phyloP scores from a whole-genome alignment of 2,888 invertebrate genomes.

The Platynereis dumerilii region DNA sequence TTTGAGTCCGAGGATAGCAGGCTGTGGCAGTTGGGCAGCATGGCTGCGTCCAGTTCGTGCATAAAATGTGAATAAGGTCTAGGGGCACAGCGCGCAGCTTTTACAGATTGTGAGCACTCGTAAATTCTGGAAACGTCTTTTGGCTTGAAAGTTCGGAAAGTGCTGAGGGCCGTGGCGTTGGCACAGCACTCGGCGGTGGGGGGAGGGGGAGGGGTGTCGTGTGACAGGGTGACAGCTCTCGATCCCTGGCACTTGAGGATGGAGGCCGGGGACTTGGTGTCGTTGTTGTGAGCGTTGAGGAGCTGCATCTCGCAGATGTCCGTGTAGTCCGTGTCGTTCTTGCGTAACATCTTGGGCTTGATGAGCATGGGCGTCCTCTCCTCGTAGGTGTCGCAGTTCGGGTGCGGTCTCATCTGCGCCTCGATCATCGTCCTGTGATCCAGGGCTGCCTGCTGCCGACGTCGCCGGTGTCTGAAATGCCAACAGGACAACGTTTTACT shows the following conservation, averaged over 20 bases:
- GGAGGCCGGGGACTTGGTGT: slow-evolving; percentile 7
- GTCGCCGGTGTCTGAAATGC: slow-evolving; percentile 16
- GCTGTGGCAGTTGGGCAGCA: slow-evolving; percentile 19
- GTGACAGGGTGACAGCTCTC: neutral
- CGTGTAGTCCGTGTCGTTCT: slow-evolving; percentile 20
- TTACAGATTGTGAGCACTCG: slow-evolving; percentile 16
- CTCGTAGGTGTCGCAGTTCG: slow-evolving; percentile 19
- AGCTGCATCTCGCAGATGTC: slow-evolving; percentile 25
- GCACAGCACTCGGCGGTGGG: slow-evolving; percentile 16
- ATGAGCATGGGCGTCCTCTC: slow-evolving; percentile 23
- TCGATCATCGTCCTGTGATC: slow-evolving; percentile 19
- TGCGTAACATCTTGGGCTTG: slow-evolving; percentile 19
- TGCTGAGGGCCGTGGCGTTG: slow-evolving; percentile 7
- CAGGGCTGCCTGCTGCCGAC: slow-evolving; percentile 6
- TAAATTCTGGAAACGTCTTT: slow-evolving; percentile 18
- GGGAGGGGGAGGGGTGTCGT: neutral
- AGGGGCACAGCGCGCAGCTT: slow-evolving; percentile 1
- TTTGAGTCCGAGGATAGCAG: neutral
- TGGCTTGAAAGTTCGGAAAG: slow-evolving; percentile 21
- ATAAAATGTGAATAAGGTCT: slow-evolving; percentile 11
- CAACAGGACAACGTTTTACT: neutral
- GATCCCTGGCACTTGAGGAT: slow-evolving; percentile 14
- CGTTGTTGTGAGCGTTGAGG: slow-evolving; percentile 16
- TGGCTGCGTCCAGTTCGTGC: slow-evolving; percentile 21
- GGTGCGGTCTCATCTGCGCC: slow-evolving; percentile 8